phyloP scores from a whole-genome alignment of 1,140 invertebrate species.

The Bombus terrestris region DNA sequence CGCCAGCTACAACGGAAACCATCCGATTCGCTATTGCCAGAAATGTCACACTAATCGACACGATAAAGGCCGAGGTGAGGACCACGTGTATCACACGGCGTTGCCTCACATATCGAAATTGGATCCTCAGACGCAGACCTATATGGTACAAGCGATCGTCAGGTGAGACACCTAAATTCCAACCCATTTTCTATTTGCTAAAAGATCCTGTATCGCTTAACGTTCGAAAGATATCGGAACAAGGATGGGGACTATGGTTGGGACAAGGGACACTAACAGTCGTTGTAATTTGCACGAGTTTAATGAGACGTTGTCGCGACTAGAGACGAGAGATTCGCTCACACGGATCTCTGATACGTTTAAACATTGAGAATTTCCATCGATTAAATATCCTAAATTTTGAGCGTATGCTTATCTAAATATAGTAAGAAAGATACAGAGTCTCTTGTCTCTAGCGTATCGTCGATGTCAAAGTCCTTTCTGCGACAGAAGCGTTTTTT shows the following conservation, averaged over 20 bases:
- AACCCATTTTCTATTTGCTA: conserved; percentile 26
- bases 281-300: conserved; percentile 45
- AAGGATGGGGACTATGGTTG: not conserved
- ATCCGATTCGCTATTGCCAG: conserved; percentile 96
- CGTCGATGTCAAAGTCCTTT: conserved; percentile 1
- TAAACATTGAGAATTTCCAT: not conserved
- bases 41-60: conserved; percentile 95
- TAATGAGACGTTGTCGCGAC: too few relatives aligned
- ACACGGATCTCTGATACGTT: not conserved
- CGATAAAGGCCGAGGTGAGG: conserved; percentile 91
- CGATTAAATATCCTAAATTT: not conserved
- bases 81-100: conserved; percentile 95
- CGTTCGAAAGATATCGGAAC: conserved; percentile 3
- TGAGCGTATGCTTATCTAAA: not conserved
- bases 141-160: conserved; percentile 98
- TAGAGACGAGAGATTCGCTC: not conserved
- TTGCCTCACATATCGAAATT: conserved; percentile 93
- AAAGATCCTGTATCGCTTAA: conserved; percentile 44
- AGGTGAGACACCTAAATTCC: conserved; percentile 85
- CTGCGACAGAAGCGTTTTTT: not conserved
- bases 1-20: conserved; percentile 96
- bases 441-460: conserved; percentile 3
- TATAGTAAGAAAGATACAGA: not conserved
- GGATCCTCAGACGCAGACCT: conserved; percentile 95
- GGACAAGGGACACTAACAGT: not conserved